These are phyloP conservation scores for Synanthedon andrenaeformis DNA, from an alignment of 2,888 invertebrate genomes.

Conservation along the genomic window DNA sequence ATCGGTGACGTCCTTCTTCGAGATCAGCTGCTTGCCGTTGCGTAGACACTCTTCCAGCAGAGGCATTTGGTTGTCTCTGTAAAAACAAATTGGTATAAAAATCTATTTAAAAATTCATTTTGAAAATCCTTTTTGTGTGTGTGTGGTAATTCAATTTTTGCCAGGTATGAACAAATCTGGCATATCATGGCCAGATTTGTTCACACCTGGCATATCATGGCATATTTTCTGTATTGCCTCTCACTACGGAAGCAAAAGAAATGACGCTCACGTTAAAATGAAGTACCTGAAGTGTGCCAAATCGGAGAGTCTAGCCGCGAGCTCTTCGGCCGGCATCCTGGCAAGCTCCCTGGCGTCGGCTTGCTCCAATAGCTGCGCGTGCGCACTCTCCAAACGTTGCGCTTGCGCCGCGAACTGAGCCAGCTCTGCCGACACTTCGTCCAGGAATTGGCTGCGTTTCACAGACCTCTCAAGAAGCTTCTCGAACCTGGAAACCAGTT, in stretches of 20 bases:
- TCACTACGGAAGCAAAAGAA: too few relatives aligned
- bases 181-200: too few relatives aligned
- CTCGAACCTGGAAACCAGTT: conserved; percentile 75
- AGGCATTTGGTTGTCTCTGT: conserved; percentile 72
- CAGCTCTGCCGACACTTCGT: conserved; percentile 79
- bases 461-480: conserved; percentile 84
- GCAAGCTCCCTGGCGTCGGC: conserved; percentile 80
- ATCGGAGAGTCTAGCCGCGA: conserved; percentile 48
- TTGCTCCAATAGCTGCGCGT: conserved; percentile 76
- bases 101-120: not conserved
- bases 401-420: conserved; percentile 77
- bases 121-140: not conserved
- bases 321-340: conserved; percentile 74
- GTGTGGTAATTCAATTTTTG: too few relatives aligned
- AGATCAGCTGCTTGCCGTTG: conserved; percentile 83
- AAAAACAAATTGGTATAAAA: not conserved
- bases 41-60: conserved; percentile 83
- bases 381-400: conserved; percentile 78
- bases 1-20: conserved; percentile 90
- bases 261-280: too few relatives aligned
- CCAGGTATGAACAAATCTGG: too few relatives aligned
- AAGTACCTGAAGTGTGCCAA: conserved; percentile 64
- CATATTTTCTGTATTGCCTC: too few relatives aligned
- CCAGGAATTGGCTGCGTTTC: conserved; percentile 84
- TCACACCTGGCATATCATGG: too few relatives aligned